Percentiles rank a stretch among this genome's conserved stretches.
Evolutionary conservation across 2,888 invertebrate genomes (phyloP).

Genomic region (Pammene aurita): DNA sequence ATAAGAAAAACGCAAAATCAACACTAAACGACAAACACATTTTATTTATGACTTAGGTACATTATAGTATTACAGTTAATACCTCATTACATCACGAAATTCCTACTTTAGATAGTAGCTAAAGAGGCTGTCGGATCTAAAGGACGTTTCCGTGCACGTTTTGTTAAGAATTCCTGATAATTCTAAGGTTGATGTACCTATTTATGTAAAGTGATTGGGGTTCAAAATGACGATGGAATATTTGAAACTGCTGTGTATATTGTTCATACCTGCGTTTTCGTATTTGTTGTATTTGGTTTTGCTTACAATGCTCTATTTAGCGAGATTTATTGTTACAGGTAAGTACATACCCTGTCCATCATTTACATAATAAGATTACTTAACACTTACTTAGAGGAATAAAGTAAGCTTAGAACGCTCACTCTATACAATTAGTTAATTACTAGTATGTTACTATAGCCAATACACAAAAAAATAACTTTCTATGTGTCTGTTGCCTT

Average conservation of each 20-base stretch:
- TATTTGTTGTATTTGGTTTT: slow-evolving; percentile 55
- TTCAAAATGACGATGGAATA: slow-evolving; percentile 49
- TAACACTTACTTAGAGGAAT: no score
- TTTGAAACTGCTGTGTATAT: slow-evolving; percentile 53
- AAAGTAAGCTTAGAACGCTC: no score
- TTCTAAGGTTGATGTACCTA: no score
- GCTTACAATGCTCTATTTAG: slow-evolving; percentile 47
- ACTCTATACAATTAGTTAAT: no score
- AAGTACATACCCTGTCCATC: slow-evolving; percentile 43
- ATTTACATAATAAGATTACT: no score
- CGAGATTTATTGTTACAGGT: slow-evolving; percentile 46
- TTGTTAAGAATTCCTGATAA: background rate
- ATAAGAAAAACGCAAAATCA: slow-evolving; percentile 21
- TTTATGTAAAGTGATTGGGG: background rate
- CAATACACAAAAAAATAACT: no score
- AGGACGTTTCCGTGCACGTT: background rate
- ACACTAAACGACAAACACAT: slow-evolving; percentile 32
- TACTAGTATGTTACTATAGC: no score
- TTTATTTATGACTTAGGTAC: slow-evolving; percentile 5
- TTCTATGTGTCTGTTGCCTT: no score
- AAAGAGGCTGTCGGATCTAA: background rate
- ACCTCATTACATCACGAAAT: slow-evolving; percentile 27
- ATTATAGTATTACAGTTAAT: slow-evolving; percentile 23
- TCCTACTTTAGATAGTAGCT: slow-evolving; percentile 22
- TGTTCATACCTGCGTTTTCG: slow-evolving; percentile 55